phyloP scores from a whole-genome alignment of 2,797 vertebrate genomes.

The Sebastes baramenuke region DNA sequence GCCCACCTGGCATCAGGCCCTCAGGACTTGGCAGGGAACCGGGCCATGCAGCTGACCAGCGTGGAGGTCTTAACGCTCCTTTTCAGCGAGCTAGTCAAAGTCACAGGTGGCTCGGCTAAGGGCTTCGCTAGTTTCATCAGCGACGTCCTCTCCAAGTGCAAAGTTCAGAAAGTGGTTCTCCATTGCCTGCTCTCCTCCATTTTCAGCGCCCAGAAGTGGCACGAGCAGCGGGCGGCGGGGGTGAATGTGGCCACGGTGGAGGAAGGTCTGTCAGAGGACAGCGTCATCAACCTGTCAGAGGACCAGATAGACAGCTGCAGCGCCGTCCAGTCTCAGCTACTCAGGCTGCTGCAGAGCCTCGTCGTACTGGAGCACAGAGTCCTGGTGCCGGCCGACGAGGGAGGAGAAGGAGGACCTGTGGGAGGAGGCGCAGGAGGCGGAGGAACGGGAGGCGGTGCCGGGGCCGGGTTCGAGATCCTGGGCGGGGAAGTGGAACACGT shows the following conservation, averaged over 20 bases:
- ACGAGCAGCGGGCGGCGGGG: conserved; percentile 88
- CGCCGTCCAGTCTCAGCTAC: conserved; percentile 93
- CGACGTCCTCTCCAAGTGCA: conserved; percentile 96
- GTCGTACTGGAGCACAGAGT: conserved; percentile 95
- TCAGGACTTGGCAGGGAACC: conserved; percentile 94
- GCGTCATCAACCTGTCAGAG: conserved; percentile 95
- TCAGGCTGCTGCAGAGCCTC: conserved; percentile 93
- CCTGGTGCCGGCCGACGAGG: conserved; percentile 91
- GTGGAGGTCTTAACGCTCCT: conserved; percentile 95
- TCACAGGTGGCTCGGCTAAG: conserved; percentile 93
- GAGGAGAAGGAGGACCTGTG: conserved; percentile 77
- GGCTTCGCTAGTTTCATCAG: conserved; percentile 98
- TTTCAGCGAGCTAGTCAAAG: conserved; percentile 93
- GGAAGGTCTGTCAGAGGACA: conserved; percentile 97
- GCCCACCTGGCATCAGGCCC: conserved; percentile 89
- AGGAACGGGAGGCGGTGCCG: conserved; percentile 85
- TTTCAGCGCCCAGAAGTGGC: conserved; percentile 97
- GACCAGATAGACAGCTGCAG: conserved; percentile 95
- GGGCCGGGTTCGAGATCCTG: conserved; percentile 89
- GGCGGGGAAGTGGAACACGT: conserved; percentile 93
- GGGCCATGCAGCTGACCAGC: conserved; percentile 98
- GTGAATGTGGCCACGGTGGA: conserved; percentile 89
- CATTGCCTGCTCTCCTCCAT: conserved; percentile 96
- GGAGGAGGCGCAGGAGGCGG: conserved; percentile 80
- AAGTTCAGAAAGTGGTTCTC: conserved; percentile 97